These are phyloP conservation scores for Synchiropus splendidus DNA, from an alignment of 2,113 vertebrate genomes.

Conservation along the genomic window DNA sequence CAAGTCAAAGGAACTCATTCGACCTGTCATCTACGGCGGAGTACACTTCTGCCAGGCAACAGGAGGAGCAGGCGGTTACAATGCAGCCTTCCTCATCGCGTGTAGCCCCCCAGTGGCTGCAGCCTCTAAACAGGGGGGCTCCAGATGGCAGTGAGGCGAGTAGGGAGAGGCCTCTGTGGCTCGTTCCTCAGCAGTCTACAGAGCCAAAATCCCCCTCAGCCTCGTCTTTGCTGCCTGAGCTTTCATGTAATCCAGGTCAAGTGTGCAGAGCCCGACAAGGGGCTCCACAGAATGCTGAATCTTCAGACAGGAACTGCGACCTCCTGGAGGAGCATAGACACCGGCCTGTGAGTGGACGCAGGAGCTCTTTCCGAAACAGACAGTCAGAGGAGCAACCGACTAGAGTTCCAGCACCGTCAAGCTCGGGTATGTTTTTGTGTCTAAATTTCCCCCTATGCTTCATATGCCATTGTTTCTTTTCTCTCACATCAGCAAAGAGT, in stretches of 20 bases:
- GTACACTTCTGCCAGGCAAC: conserved; percentile 49
- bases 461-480: no score
- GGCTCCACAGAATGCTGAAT: conserved; percentile 41
- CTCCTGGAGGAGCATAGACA: conserved; percentile 54
- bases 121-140: conserved; percentile 50
- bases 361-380: conserved; percentile 53
- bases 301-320: conserved; percentile 51
- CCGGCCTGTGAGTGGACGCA: conserved; percentile 69
- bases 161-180: conserved; percentile 66
- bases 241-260: conserved; percentile 47
- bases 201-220: conserved; percentile 33
- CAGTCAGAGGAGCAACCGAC: conserved; percentile 33
- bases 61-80: conserved; percentile 65
- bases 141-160: conserved; percentile 35
- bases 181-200: conserved; percentile 55
- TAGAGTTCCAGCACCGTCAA: conserved; percentile 19
- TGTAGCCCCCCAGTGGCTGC: conserved; percentile 72
- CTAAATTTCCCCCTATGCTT: no score
- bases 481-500: no score
- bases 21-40: conserved; percentile 39
- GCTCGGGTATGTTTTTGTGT: conserved; percentile 23
- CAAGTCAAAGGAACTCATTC: conserved; percentile 30
- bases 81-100: conserved; percentile 56
- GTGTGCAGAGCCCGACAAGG: conserved; percentile 38
- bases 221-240: conserved; percentile 47